These are phyloP conservation scores for Corticium candelabrum DNA, from an alignment of 37 sponge, comb jelly and placozoan genomes.

Conservation along the genomic window DNA sequence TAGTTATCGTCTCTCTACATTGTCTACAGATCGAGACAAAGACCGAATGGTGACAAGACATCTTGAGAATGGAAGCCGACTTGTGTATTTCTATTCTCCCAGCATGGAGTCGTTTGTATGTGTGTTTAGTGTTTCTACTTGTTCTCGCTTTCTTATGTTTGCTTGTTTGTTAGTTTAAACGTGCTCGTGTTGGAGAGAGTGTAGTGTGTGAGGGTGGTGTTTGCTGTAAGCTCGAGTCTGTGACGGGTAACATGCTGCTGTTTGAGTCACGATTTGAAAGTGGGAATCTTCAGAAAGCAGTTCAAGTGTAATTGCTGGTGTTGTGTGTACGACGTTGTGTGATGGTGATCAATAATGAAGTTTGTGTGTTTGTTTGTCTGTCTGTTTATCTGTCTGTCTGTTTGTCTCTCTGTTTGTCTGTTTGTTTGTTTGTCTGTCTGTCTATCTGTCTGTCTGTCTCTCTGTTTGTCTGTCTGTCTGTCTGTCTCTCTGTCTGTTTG, in stretches of 20 bases:
- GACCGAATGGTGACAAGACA: background rate
- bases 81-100: background rate
- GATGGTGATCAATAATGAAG: no score
- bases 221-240: background rate
- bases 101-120: background rate
- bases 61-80: background rate
- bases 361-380: no score
- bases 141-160: background rate
- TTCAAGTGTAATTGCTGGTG: slow-evolving; percentile 54
- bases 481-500: no score
- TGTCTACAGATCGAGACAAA: background rate
- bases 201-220: background rate
- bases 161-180: background rate
- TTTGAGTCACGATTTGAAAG: slow-evolving; percentile 94
- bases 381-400: no score
- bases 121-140: background rate
- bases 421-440: no score
- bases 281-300: slow-evolving; percentile 78
- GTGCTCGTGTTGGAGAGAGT: slow-evolving; percentile 9
- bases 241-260: slow-evolving; percentile 28
- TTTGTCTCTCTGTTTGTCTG: no score
- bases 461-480: no score
- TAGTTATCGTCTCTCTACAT: background rate
- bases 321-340: no score
- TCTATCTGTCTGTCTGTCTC: no score